A percentile compares a stretch with the other conserved stretches of the same genome.
Evolutionary conservation across 1,140 invertebrate genomes (phyloP).

Genomic region (Portunus trituberculatus): DNA sequence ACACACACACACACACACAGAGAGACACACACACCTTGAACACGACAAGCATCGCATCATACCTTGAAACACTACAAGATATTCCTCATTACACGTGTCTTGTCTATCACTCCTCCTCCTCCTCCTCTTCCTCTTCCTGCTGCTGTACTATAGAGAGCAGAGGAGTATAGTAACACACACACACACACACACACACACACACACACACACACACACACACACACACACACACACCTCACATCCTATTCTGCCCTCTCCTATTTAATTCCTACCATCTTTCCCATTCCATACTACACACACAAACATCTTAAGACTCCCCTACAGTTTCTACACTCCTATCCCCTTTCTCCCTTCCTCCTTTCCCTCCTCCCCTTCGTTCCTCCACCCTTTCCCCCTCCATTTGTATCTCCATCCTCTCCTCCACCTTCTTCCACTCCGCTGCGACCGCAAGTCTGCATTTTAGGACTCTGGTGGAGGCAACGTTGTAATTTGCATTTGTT

Average conservation of each 20-base stretch:
- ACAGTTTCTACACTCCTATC: neutral
- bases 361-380: neutral
- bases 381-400: neutral
- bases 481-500: neutral
- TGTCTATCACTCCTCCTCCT: too few species aligned
- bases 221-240: neutral
- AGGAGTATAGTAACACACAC: too few species aligned
- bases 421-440: neutral
- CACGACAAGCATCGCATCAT: too few species aligned
- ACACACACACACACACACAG: too few species aligned
- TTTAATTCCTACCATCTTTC: too few species aligned
- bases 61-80: too few species aligned
- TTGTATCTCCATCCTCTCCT: too few species aligned
- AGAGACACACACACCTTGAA: too few species aligned
- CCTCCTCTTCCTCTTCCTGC: neutral
- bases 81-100: too few species aligned
- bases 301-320: too few species aligned
- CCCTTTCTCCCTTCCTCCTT: neutral
- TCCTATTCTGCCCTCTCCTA: too few species aligned
- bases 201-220: constrained; percentile 28
- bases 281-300: too few species aligned
- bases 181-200: constrained; percentile 35
- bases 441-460: neutral
- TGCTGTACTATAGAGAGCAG: neutral
- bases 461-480: neutral